phyloP scores from a whole-genome alignment of 2,888 invertebrate species.

The Anticlea derivata region DNA sequence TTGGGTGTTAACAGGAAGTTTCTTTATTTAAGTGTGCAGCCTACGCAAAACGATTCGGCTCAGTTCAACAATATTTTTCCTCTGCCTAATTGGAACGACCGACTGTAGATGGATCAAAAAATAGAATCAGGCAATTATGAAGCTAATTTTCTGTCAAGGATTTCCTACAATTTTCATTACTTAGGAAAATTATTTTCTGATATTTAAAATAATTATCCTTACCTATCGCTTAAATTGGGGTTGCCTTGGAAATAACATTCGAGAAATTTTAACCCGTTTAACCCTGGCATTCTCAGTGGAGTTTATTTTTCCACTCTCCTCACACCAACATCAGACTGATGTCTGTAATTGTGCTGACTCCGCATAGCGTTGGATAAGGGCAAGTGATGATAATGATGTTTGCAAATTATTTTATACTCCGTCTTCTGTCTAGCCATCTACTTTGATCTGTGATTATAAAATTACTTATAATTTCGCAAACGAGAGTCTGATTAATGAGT shows the following conservation, averaged over 20 bases:
- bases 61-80: conserved; percentile 21
- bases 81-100: conserved; percentile 13
- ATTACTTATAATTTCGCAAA: not conserved
- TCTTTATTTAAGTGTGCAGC: conserved; percentile 11
- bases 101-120: conserved; percentile 1
- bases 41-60: conserved; percentile 22
- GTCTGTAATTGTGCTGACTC: too few species aligned
- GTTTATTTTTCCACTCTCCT: too few species aligned
- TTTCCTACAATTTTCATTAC: not conserved
- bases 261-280: too few species aligned
- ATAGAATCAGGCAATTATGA: conserved; percentile 1
- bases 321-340: too few species aligned
- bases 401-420: not conserved
- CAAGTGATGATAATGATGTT: too few species aligned
- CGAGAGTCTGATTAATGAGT: not conserved
- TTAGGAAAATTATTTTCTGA: too few species aligned
- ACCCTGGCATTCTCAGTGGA: too few species aligned
- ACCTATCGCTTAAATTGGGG: too few species aligned
- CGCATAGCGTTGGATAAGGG: too few species aligned
- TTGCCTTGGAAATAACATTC: too few species aligned
- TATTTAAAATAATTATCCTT: too few species aligned
- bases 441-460: not conserved
- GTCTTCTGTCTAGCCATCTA: not conserved
- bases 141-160: conserved; percentile 1
- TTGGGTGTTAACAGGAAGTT: conserved; percentile 17